Conservation (phyloP, 2,888 invertebrate species). For the Polymixis lichenea region DNA sequence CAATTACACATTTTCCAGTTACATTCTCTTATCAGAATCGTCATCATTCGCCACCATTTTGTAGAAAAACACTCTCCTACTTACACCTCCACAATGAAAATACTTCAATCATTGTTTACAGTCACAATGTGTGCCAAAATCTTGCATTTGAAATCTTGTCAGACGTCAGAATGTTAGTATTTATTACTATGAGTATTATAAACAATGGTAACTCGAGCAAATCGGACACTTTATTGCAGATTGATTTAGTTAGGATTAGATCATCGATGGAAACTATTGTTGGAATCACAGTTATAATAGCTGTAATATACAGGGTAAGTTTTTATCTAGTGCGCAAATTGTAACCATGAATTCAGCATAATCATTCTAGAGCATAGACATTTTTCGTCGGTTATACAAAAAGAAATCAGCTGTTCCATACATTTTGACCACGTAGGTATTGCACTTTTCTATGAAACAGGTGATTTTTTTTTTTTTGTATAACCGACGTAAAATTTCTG, state of each 20-base stretch:
- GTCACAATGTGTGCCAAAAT: conserved; percentile 31
- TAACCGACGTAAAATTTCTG: too few relatives aligned
- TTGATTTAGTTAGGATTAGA: conserved; percentile 31
- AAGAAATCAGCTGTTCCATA: too few relatives aligned
- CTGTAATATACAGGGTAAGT: too few relatives aligned
- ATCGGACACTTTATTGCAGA: conserved; percentile 34
- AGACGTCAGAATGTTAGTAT: conserved; percentile 44
- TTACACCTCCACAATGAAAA: background rate
- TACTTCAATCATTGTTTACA: conserved; percentile 26
- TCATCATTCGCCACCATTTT: conserved; percentile 5
- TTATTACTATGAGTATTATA: conserved; percentile 52
- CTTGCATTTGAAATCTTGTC: conserved; percentile 33
- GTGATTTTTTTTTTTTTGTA: too few relatives aligned
- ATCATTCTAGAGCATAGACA: too few relatives aligned
- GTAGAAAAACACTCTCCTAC: background rate
- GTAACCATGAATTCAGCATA: too few relatives aligned
- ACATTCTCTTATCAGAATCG: background rate
- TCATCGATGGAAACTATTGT: conserved; percentile 10
- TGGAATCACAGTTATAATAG: background rate
- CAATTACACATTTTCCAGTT: background rate
- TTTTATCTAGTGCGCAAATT: too few relatives aligned
- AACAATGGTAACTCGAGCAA: conserved; percentile 29
- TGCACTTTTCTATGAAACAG: too few relatives aligned
- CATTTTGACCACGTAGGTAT: too few relatives aligned
- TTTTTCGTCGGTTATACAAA: too few relatives aligned